These are phyloP conservation scores for Trachymyrmex cornetzi DNA, from an alignment of 1,140 invertebrate species.

Conservation along the genomic window DNA sequence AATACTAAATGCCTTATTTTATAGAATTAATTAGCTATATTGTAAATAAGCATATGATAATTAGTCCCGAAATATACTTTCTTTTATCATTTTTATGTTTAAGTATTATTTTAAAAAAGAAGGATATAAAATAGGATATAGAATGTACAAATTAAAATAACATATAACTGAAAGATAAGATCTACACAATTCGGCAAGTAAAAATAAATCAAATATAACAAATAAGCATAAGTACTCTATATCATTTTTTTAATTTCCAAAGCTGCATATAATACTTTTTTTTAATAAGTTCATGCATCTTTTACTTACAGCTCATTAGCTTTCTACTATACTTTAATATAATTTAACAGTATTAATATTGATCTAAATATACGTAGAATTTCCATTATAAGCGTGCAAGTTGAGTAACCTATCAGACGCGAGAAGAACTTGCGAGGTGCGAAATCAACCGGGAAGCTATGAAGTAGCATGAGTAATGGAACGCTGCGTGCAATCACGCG, in stretches of 20 bases:
- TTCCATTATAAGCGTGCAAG: slow-evolving; percentile 40
- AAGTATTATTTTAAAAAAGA: background rate
- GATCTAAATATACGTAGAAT: slow-evolving; percentile 41
- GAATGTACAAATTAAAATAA: background rate
- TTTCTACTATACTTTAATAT: background rate
- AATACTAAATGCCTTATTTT: background rate
- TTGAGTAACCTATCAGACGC: slow-evolving; percentile 60
- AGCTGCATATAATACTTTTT: background rate
- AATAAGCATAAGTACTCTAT: background rate
- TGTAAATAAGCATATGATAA: background rate
- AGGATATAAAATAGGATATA: background rate
- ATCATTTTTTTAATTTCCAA: background rate
- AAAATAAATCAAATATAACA: background rate
- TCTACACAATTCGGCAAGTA: background rate
- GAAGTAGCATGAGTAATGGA: slow-evolving; percentile 64
- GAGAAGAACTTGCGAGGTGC: slow-evolving; percentile 52
- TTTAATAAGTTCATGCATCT: background rate
- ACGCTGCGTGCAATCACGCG: slow-evolving; percentile 63
- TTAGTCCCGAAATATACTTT: background rate
- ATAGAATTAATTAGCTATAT: background rate
- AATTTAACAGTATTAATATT: slow-evolving; percentile 18
- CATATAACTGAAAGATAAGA: background rate
- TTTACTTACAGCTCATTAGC: background rate
- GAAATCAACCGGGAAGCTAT: slow-evolving; percentile 64
- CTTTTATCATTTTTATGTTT: background rate